A percentile compares a stretch with the other conserved stretches of the same genome.
These are phyloP conservation scores for Synergus laeviventris DNA, from an alignment of 2,888 invertebrate species.

Conservation along the genomic window DNA sequence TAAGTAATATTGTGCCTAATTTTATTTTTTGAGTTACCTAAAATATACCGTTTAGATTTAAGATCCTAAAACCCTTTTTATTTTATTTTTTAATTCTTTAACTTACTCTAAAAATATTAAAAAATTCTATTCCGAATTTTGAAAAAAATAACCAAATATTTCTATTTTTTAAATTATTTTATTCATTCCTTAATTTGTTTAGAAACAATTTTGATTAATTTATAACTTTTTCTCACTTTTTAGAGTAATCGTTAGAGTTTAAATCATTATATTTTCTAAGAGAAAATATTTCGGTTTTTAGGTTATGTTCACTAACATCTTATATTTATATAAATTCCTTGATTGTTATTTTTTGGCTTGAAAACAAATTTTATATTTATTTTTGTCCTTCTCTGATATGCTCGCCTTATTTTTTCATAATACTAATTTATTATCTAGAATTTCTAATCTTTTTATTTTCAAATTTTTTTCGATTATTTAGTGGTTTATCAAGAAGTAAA, in stretches of 20 bases:
- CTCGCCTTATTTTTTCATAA: background rate
- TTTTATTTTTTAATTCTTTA: background rate
- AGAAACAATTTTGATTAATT: background rate
- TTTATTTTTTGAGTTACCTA: background rate
- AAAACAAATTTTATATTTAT: no score
- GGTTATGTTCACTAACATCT: background rate
- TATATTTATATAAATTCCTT: background rate
- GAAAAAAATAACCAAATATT: background rate
- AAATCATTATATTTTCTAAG: background rate
- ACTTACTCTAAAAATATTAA: background rate
- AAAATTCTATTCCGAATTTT: background rate
- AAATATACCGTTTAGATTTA: background rate
- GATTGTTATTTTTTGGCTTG: background rate
- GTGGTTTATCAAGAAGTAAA: conserved; percentile 11
- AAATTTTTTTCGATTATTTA: background rate
- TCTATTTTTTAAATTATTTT: background rate
- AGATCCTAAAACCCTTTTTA: background rate
- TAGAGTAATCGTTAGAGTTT: background rate
- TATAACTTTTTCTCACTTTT: background rate
- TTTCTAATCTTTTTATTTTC: background rate
- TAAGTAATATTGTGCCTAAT: background rate
- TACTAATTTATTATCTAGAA: background rate
- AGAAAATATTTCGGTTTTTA: background rate
- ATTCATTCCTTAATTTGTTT: background rate
- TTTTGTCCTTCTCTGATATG: no score